A percentile compares a stretch with the other conserved stretches of the same genome.
phyloP scores from a whole-genome alignment of 2,797 vertebrate species.

The Threskiornis aethiopicus region DNA sequence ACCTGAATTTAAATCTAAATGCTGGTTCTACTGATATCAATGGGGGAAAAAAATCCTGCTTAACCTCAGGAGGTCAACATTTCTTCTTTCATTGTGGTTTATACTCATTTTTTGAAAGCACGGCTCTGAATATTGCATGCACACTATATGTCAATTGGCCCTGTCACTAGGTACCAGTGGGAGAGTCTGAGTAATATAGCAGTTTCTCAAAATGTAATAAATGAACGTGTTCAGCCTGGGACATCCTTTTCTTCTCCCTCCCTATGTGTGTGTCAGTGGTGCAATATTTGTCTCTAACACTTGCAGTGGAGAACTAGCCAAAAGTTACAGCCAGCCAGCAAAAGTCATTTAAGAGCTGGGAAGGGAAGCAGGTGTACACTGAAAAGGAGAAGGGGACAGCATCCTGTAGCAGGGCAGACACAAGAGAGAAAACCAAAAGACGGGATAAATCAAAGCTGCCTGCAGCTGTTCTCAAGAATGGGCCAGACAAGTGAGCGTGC shows the following conservation, averaged over 20 bases:
- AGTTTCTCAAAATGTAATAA: neutral
- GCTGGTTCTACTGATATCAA: neutral
- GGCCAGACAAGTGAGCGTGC: neutral
- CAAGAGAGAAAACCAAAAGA: neutral
- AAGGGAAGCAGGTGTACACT: neutral
- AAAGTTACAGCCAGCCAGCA: neutral
- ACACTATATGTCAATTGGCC: neutral
- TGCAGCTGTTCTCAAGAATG: neutral
- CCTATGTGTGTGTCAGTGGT: neutral
- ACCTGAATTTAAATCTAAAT: neutral
- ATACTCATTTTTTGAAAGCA: neutral
- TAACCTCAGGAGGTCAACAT: neutral
- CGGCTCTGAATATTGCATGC: neutral
- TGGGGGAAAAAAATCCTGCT: neutral
- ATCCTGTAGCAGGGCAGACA: neutral
- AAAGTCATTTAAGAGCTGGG: neutral
- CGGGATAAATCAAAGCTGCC: neutral
- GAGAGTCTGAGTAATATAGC: neutral
- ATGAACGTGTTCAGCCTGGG: neutral
- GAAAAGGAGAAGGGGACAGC: neutral
- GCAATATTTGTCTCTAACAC: neutral
- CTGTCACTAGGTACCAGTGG: neutral
- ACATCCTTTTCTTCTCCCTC: neutral
- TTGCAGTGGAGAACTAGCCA: neutral
- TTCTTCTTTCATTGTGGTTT: neutral